Evolutionary conservation across 2,888 invertebrate species (phyloP), one percentile per base, ranked within the genome.

Genomic region (Alloscopus bannaensis): DNA sequence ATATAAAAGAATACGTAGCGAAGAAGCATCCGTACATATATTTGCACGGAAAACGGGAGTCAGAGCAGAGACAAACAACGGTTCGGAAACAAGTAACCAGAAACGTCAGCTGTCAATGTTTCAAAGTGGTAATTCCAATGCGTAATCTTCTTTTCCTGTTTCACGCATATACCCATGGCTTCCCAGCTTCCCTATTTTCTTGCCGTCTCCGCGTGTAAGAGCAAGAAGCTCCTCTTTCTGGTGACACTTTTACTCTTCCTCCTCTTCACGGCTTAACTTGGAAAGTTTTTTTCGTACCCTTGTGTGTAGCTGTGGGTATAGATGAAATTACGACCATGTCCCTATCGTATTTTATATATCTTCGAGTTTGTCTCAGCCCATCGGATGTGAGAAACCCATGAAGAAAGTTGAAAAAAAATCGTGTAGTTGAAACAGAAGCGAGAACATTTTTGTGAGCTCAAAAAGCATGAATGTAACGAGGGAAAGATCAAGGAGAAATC

Each of bases 401-500:
- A 22, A 71, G 50, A 68, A 71, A 42, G 60, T n/a, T 60, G 40
- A 55, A 70, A 70, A 28, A 29, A 71, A n/a, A n/a, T n/a, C n/a
- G n/a, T n/a, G n/a, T n/a, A n/a, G 50, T 72, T 60, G 70, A 59
- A 64, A 69, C 69, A 59, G 69, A 69, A 31, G 57, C 42, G 59
- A 57, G 57, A 59, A 69, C 69, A 69, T 57, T 36, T 31, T 11
- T 8, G 20, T 50, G 47, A 3, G 20, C 50, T 65, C 42, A 65
- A 36, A 36, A 47, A 66, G 29, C 50, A 52, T 52, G 31, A n/a
- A n/a, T 22, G 42, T 62, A 40, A 42, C 50, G 40, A 64, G 42
- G 64, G 42, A 72, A 72, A 72, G 72, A 72, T 72, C 72, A 72
- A 72, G 72, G 72, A 72, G 64, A 64, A 72, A 64, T 62, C 72